A percentile compares a stretch with the other conserved stretches of the same genome.
These are phyloP conservation scores for Apamea crenata DNA, from an alignment of 2,888 invertebrate genomes.

Conservation along the genomic window DNA sequence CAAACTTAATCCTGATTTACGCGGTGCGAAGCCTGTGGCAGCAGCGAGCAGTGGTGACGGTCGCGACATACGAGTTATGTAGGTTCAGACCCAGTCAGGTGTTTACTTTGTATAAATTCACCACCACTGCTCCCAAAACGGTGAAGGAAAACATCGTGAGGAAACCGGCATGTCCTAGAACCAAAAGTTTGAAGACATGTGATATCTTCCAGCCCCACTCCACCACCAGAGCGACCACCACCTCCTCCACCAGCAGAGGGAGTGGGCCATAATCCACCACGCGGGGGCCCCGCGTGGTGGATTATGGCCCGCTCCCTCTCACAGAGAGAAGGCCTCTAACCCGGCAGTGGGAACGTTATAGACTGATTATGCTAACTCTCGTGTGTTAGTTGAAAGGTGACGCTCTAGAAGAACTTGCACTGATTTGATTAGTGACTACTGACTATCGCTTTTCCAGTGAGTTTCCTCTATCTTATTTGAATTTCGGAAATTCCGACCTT, in stretches of 20 bases:
- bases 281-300: not conserved
- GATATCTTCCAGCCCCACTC: not conserved
- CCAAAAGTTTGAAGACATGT: no score
- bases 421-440: not conserved
- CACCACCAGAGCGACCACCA: no score
- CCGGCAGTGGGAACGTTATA: not conserved
- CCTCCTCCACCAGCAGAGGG: no score
- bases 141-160: no score
- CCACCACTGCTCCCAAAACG: no score
- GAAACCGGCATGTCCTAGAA: no score
- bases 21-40: not conserved
- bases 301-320: not conserved
- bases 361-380: not conserved
- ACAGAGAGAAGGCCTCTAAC: not conserved
- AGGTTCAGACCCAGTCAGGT: no score
- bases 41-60: not conserved
- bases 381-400: not conserved
- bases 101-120: no score
- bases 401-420: not conserved
- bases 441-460: not conserved
- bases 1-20: not conserved
- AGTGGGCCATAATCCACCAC: no score
- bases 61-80: not conserved
- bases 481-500: not conserved
- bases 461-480: not conserved